Conservation (phyloP, 2,113 vertebrate genomes). For the Phalacrocorax aristotelis region DNA sequence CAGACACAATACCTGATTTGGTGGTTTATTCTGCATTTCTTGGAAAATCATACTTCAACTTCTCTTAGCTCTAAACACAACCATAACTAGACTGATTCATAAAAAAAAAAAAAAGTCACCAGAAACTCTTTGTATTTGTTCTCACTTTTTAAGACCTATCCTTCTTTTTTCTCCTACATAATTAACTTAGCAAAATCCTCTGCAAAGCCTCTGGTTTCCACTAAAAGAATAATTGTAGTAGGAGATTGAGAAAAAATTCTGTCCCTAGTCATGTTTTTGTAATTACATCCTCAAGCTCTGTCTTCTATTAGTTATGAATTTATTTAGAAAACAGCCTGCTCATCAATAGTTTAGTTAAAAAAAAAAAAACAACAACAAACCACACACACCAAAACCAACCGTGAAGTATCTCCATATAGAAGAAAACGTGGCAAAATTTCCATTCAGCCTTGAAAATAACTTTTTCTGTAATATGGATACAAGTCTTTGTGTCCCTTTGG, state of each 20-base stretch:
- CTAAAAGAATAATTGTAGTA: not conserved
- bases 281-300: constrained; percentile 12
- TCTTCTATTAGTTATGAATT: constrained; percentile 28
- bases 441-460: not conserved
- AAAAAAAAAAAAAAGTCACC: not conserved
- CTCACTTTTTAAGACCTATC: not conserved
- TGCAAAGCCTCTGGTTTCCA: not conserved
- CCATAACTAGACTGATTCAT: not conserved
- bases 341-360: constrained; percentile 9
- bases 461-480: not conserved
- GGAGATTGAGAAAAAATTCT: not conserved
- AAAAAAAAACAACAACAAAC: not conserved
- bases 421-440: not conserved
- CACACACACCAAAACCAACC: no score
- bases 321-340: constrained; percentile 37
- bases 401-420: not conserved
- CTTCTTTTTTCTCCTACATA: not conserved
- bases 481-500: not conserved
- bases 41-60: not conserved
- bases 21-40: not conserved
- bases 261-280: not conserved
- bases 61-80: not conserved
- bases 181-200: not conserved
- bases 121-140: not conserved
- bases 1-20: not conserved